Percentiles rank a stretch among this genome's conserved stretches.
These are phyloP conservation scores for Tamias sibiricus DNA, from an alignment of 2,113 vertebrate species.

Conservation along the genomic window DNA sequence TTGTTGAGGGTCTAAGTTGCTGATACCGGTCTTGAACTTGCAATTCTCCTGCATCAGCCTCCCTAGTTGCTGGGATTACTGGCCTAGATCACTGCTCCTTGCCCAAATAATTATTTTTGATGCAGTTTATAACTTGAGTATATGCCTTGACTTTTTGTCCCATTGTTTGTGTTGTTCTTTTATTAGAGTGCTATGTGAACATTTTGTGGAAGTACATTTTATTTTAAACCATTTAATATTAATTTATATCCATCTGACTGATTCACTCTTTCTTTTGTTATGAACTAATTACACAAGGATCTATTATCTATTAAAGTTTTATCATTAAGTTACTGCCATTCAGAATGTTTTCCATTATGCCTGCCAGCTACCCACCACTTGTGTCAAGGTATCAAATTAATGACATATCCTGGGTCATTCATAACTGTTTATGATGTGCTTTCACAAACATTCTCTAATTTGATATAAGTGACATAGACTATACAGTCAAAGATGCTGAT, in stretches of 20 bases:
- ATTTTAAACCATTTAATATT: conserved; percentile 30
- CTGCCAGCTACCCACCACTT: not conserved
- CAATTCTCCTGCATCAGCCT: not conserved
- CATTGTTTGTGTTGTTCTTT: not conserved
- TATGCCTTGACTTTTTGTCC: not conserved
- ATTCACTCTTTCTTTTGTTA: not conserved
- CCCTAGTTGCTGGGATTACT: not conserved
- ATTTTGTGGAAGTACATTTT: conserved; percentile 49
- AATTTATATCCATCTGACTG: conserved; percentile 26
- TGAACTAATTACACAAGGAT: not conserved
- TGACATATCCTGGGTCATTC: not conserved
- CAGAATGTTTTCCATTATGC: conserved; percentile 28
- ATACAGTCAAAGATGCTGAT: not conserved
- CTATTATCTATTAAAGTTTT: not conserved
- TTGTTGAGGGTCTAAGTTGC: not conserved
- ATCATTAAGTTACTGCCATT: conserved; percentile 3
- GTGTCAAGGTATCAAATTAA: not conserved
- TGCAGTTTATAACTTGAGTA: not conserved
- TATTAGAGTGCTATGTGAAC: conserved; percentile 21
- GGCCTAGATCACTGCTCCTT: not conserved
- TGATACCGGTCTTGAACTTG: not conserved
- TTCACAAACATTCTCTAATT: conserved; percentile 30
- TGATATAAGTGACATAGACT: not conserved
- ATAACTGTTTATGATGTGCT: conserved; percentile 23
- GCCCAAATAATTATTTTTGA: conserved; percentile 6